Base-by-base conservation (phyloP, 2,797 vertebrate genomes). In the Syndactyla subalaris region DNA sequence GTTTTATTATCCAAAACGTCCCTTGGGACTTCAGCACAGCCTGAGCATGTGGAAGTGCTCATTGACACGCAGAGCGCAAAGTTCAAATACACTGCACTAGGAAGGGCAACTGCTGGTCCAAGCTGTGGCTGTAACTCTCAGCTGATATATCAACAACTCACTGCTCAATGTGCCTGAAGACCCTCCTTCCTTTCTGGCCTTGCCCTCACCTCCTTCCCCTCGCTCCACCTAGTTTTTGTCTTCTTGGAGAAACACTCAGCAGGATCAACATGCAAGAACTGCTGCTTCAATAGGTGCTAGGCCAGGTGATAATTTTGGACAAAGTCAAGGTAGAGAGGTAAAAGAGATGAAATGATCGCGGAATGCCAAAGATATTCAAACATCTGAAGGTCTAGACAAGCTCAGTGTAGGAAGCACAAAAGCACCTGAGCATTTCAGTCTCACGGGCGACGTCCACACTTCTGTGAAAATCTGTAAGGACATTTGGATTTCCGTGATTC, bases 1-100 rank as follows among this genome's bases (percentile, higher is more conserved):
- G n/a, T 45, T 89, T 71, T 62, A 59, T 71, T 65, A 27, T 32
- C 43, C 36, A 77, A 68, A 92, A 73, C n/a, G 75, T 94, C 75
- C 75, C 57, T 43, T 27, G 34, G 81, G 70, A 94, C 45, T 89
- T 77, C n/a, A 55, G 75, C 5, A 34, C 9, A 74, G 85, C 34
- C 46, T 58, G 65, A 85, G 77, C 23, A 58, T 8, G 45, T 51
- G 73, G 77, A 93, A 68, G 39, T 14, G 17, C 81, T 89, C 91
- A 45, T 3, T 66, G 73, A 87, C 38, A 85, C 0, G 1, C 66
- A 58, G 45, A 87, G 49, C 61, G 87, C 71, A 30, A 80, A 75
- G 55, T 41, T 46, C 93, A 84, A 91, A 88, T n/a, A 26, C 23
- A 12, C 0, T 34, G 45, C 30, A 78, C 58, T 41, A 84, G 36